Evolutionary conservation across 1,140 invertebrate genomes (phyloP).

Genomic region (Anadara kagoshimensis): DNA sequence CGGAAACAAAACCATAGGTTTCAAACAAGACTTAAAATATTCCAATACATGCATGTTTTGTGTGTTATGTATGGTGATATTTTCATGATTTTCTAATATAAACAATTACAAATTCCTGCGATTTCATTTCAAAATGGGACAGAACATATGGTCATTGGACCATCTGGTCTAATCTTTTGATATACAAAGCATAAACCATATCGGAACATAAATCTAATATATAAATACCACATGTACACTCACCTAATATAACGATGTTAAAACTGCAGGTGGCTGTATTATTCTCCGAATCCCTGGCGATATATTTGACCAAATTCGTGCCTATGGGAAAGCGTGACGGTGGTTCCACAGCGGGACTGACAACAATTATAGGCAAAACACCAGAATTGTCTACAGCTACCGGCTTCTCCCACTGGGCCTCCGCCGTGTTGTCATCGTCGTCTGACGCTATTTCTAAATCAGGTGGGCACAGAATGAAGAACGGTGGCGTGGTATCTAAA

Average conservation of each 20-base stretch:
- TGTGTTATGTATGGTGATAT: background rate
- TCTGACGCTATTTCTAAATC: conserved; percentile 73
- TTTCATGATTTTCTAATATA: background rate
- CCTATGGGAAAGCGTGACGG: conserved; percentile 73
- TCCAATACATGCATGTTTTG: too few species aligned
- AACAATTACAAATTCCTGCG: background rate
- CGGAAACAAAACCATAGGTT: too few species aligned
- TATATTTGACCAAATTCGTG: conserved; percentile 71
- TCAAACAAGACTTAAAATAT: too few species aligned
- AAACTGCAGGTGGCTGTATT: conserved; percentile 75
- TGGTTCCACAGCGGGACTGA: conserved; percentile 75
- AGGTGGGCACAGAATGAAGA: conserved; percentile 76
- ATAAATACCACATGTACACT: conserved; percentile 8
- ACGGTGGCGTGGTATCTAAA: conserved; percentile 59
- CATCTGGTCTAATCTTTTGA: background rate
- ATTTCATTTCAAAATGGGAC: background rate
- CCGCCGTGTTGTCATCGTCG: conserved; percentile 76
- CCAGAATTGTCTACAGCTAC: conserved; percentile 71
- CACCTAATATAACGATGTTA: conserved; percentile 70
- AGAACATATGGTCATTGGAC: background rate
- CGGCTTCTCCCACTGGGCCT: conserved; percentile 76
- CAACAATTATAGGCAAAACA: conserved; percentile 58
- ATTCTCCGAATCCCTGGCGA: conserved; percentile 73
- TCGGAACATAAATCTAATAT: background rate
- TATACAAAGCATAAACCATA: background rate